Evolutionary conservation across 1,140 invertebrate species (phyloP).

Genomic region (Gryon sp.): DNA sequence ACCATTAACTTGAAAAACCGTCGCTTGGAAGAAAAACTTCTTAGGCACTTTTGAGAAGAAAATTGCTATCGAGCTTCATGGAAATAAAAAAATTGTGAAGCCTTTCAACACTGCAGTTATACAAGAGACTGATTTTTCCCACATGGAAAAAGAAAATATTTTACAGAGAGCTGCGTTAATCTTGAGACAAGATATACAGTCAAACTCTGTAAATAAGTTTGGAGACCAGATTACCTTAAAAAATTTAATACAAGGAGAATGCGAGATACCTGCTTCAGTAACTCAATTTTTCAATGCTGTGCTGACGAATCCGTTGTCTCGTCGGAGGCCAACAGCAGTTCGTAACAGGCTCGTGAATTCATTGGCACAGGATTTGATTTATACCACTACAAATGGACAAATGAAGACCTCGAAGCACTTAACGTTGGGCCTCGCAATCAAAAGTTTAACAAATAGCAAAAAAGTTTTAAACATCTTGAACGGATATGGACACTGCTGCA

Average conservation of each 20-base stretch:
- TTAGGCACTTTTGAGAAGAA: neutral
- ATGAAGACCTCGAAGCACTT: constrained; percentile 70
- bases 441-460: constrained; percentile 66
- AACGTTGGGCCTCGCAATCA: constrained; percentile 64
- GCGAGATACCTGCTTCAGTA: constrained; percentile 24
- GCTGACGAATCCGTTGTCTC: constrained; percentile 22
- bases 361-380: constrained; percentile 45
- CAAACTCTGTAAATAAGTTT: constrained; percentile 14
- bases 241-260: constrained; percentile 38
- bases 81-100: constrained; percentile 13
- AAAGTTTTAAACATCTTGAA: constrained; percentile 69
- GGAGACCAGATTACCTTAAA: neutral
- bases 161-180: constrained; percentile 8
- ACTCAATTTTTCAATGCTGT: constrained; percentile 41
- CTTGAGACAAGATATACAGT: neutral
- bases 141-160: constrained; percentile 11
- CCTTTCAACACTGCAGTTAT: neutral
- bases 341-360: constrained; percentile 24
- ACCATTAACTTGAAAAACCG: neutral
- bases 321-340: constrained; percentile 2
- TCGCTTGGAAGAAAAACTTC: constrained; percentile 1
- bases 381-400: constrained; percentile 41
- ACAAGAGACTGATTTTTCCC: neutral
- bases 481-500: constrained; percentile 65
- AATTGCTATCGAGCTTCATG: neutral